These are phyloP conservation scores for Microplitis deprimator DNA, from an alignment of 2,888 invertebrate genomes.

Conservation along the genomic window DNA sequence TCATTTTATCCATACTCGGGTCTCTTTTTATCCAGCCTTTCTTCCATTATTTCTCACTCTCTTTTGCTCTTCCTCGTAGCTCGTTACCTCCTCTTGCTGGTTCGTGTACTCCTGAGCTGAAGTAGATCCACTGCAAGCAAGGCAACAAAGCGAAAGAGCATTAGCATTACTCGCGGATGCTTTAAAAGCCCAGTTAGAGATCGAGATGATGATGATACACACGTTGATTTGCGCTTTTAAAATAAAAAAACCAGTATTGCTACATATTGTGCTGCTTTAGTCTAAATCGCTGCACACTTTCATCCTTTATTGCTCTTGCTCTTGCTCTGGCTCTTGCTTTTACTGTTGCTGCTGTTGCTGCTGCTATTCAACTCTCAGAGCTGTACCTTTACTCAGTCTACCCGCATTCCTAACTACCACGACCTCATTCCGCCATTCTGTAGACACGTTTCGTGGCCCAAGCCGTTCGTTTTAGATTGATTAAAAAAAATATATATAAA, in stretches of 20 bases:
- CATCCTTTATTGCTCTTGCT: not conserved
- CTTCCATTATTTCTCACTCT: not conserved
- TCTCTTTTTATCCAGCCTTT: slow-evolving; percentile 7
- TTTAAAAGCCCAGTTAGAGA: slow-evolving; percentile 15
- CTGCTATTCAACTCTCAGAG: slow-evolving; percentile 3
- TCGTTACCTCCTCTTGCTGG: slow-evolving; percentile 31
- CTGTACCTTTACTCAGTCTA: slow-evolving; percentile 50
- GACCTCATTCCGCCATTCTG: slow-evolving; percentile 62
- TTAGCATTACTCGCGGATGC: slow-evolving; percentile 13
- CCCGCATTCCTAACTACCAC: slow-evolving; percentile 67
- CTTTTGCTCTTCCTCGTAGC: not conserved
- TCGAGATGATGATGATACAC: slow-evolving; percentile 5
- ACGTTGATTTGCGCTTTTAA: not conserved
- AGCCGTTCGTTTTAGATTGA: slow-evolving; percentile 2
- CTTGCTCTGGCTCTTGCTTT: slow-evolving; percentile 1
- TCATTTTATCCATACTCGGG: slow-evolving; percentile 18
- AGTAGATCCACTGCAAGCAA: no score
- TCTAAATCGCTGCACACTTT: not conserved
- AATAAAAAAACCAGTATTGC: not conserved
- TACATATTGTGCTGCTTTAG: slow-evolving; percentile 7
- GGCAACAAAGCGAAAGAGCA: slow-evolving; percentile 16
- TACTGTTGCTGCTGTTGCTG: not conserved
- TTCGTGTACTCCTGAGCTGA: not conserved
- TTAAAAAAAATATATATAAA: not conserved
- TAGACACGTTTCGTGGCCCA: slow-evolving; percentile 23